Base-by-base conservation (phyloP, 2,113 vertebrate genomes). In the Stercorarius parasiticus region DNA sequence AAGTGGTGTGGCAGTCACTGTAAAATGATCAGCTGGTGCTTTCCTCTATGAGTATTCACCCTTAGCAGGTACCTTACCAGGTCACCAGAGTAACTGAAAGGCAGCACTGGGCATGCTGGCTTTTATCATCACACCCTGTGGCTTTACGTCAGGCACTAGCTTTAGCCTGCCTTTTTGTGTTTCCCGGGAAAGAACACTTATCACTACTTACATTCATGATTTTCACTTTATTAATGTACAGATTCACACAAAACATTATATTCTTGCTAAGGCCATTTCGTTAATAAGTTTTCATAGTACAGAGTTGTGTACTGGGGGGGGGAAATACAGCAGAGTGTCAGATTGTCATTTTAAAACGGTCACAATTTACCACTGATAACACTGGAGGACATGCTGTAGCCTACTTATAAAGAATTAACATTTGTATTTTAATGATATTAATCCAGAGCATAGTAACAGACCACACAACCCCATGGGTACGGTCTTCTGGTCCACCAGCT, bases 161-260 rank as follows among this genome's bases (percentile, higher is more conserved):
- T 15, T 16, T 2, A 38, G 43, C 50, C 34, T 27, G n/a, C 64
- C 29, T 26, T 18, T 4, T 2, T 13, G 25, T 7, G 1, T 34
- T 78, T 58, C 13, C 61, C 8, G 1, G 32, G 13, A 91, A 90
- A 66, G 93, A 94, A 38, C 45, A 52, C 3, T 17, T 20, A 8
- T 42, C 43, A 36, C 91, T 25, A 36, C 67, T 43, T 52, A 52
- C 56, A 52, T 29, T 94, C 32, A 79, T 97, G 97, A 77, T 93
- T 96, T 97, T 94, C 61, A 97, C 91, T 99, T 99, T 99, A 99
- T 99, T 99, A 95, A 95, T 97, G 97, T 98, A 98, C 97, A 97
- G 83, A 71, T 97, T 98, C 96, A 98, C 98, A 98, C 96, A 98
- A 94, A 97, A 98, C 93, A 91, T 47, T 36, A 62, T 64, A 84